Evolutionary conservation across 2,113 vertebrate genomes (phyloP), one percentile per base, ranked within the genome.

Genomic region (Daphoenositta chrysoptera): DNA sequence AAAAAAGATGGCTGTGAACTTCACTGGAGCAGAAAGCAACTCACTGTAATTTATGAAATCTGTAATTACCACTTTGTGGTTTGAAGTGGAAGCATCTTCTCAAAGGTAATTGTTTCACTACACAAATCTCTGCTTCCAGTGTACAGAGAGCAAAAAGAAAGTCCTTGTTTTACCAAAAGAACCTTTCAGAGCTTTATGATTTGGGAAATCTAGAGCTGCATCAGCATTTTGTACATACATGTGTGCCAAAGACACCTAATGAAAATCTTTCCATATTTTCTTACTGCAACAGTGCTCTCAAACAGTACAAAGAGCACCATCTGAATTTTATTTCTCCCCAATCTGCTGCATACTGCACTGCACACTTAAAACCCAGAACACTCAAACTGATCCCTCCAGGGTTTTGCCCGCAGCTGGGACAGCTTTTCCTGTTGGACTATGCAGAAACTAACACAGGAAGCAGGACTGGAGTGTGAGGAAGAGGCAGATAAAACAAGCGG

Each of bases 381-480:
- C 6, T 65, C 53, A 72, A 16, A 69, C 20, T 20, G 14, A 88
- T 57, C 54, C 54, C 83, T 78, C 39, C 63, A 53, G 26, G 28
- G 48, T 30, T 87, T 53, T 82, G 57, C n/a, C 42, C 3, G 8
- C 18, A 70, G 64, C 50, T 70, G 16, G 40, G 58, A 77, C 6
- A 66, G 82, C 47, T 88, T 76, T 95, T 96, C 92, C 90, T 93
- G 75, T 60, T 83, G 47, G 54, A 73, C 48, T 81, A 18, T 4
- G 15, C 12, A 80, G 71, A 88, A 82, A 92, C 56, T 51, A 92
- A 80, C 76, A 93, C 71, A 96, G 92, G 96, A 96, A 96, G 40
- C 56, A 33, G 45, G 56, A 51, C 51, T 60, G 51, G 22, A 80
- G 19, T 1, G 15, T 86, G 75, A 92, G 90, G 87, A 96, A 93